Evolutionary conservation across 1,140 invertebrate species (phyloP).

Genomic region (Geopemphigus sp.): DNA sequence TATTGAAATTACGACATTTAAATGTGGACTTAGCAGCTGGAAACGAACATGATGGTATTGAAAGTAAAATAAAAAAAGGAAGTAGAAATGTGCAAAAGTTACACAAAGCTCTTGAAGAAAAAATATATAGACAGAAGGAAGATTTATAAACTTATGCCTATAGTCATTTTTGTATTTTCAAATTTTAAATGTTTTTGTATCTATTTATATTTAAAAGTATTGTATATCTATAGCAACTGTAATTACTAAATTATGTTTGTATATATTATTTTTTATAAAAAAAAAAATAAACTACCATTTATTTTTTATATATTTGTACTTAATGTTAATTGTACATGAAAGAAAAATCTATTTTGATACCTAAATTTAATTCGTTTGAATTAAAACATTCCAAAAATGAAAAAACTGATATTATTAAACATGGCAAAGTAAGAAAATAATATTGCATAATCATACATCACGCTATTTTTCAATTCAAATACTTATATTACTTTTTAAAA

Average conservation of each 20-base stretch:
- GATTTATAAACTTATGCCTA: conserved; percentile 23
- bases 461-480: background rate
- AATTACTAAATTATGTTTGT: background rate
- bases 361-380: background rate
- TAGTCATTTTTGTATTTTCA: background rate
- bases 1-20: conserved; percentile 78
- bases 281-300: conserved; percentile 25
- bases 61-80: conserved; percentile 77
- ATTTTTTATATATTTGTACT: too few relatives aligned
- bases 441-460: background rate
- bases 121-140: conserved; percentile 59
- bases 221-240: conserved; percentile 11
- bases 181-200: background rate
- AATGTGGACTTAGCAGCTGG: conserved; percentile 73
- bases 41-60: conserved; percentile 60
- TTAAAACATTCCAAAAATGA: background rate
- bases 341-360: too few relatives aligned
- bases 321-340: too few relatives aligned
- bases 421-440: conserved; percentile 11
- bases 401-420: conserved; percentile 11
- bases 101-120: conserved; percentile 75
- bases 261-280: background rate
- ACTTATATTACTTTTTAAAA: too few relatives aligned
- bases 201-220: background rate
- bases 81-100: conserved; percentile 81